Evolutionary conservation across 2,113 vertebrate species (phyloP).

Genomic region (Mastomys coucha): DNA sequence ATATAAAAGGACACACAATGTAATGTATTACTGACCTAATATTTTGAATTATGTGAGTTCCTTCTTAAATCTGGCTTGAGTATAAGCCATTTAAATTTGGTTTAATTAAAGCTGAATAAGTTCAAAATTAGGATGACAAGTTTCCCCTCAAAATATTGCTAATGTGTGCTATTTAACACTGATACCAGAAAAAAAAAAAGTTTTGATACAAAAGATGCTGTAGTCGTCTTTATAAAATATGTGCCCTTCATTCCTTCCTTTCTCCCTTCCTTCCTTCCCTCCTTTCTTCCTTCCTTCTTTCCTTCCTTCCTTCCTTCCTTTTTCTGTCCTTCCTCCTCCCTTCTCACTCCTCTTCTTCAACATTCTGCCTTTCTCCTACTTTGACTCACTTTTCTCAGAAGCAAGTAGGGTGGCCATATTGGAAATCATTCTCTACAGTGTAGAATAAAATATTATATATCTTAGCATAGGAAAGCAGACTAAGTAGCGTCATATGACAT

Average conservation of each 20-base stretch:
- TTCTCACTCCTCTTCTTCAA: background rate
- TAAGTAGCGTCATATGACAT: background rate
- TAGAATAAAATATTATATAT: background rate
- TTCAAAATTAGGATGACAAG: background rate
- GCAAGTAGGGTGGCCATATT: background rate
- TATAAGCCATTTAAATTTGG: background rate
- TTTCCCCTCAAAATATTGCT: background rate
- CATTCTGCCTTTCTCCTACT: fast-evolving
- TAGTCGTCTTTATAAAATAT: background rate
- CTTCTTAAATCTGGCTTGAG: background rate
- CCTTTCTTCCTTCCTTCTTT: background rate
- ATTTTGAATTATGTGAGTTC: background rate
- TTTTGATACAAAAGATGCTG: background rate
- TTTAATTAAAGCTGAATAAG: background rate
- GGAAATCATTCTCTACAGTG: background rate
- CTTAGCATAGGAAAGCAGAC: background rate
- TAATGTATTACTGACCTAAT: background rate
- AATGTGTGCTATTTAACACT: background rate
- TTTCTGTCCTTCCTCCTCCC: background rate
- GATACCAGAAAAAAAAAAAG: background rate
- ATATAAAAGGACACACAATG: background rate
- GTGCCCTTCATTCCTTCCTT: background rate
- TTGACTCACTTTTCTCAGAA: background rate
- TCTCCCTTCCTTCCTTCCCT: background rate
- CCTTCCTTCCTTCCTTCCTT: no score